A percentile compares a stretch with the other conserved stretches of the same genome.
Conservation (phyloP, 2,113 vertebrate genomes). For the Gallinago media region DNA sequence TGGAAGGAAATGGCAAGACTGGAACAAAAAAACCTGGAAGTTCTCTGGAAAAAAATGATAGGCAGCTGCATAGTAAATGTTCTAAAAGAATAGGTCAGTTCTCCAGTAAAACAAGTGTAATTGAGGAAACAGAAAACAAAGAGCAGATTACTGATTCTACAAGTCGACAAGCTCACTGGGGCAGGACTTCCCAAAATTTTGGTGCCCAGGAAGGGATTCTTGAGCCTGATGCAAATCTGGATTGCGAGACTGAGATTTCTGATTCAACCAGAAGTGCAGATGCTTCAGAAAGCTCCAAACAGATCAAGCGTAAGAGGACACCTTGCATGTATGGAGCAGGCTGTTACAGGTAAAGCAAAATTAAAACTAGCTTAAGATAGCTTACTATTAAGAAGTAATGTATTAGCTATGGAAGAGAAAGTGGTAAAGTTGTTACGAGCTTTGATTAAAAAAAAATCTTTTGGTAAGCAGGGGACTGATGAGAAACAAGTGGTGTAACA, state of each 20-base stretch:
- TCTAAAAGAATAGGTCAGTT: neutral
- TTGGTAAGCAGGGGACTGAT: neutral
- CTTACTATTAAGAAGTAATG: neutral
- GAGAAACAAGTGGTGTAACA: neutral
- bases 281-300: conserved; percentile 40
- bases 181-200: neutral
- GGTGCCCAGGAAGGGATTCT: neutral
- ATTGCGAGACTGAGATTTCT: conserved; percentile 21
- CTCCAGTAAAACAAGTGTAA: conserved; percentile 5
- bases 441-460: neutral
- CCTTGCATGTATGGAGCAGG: conserved; percentile 79
- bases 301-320: conserved; percentile 58
- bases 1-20: conserved; percentile 41
- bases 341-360: conserved; percentile 82
- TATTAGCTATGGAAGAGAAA: neutral
- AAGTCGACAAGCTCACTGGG: neutral
- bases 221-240: conserved; percentile 22
- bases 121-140: conserved; percentile 14
- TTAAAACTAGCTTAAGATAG: neutral
- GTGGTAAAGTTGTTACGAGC: neutral
- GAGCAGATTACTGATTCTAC: neutral
- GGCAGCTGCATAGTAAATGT: conserved; percentile 2
- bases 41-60: conserved; percentile 1
- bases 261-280: conserved; percentile 9
- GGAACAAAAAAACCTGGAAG: neutral